phyloP scores from a whole-genome alignment of 2,113 vertebrate species.

The Entelurus aequoreus region DNA sequence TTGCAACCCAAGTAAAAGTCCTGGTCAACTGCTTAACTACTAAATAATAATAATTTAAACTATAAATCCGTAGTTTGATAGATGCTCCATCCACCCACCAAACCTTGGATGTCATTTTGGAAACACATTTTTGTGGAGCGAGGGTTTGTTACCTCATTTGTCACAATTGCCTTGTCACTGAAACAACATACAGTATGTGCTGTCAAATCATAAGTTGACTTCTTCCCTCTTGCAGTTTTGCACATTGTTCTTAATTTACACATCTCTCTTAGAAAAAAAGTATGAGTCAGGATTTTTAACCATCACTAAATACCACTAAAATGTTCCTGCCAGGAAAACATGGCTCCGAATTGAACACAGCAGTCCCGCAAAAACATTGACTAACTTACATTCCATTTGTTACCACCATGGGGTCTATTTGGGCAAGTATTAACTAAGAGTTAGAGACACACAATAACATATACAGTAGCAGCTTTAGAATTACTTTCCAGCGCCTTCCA shows the following conservation, averaged over 20 bases:
- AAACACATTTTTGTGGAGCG: too few relatives aligned
- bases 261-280: constrained; percentile 70
- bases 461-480: constrained; percentile 10
- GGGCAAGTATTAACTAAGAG: constrained; percentile 9
- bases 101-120: not conserved
- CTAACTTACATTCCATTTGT: constrained; percentile 49
- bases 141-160: too few relatives aligned
- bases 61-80: too few relatives aligned
- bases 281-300: constrained; percentile 67
- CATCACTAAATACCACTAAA: constrained; percentile 60
- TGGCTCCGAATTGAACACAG: constrained; percentile 39
- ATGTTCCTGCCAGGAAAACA: constrained; percentile 40
- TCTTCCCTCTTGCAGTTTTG: constrained; percentile 58
- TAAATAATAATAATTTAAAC: too few relatives aligned
- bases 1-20: too few relatives aligned
- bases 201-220: constrained; percentile 57
- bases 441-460: constrained; percentile 14
- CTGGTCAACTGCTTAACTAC: too few relatives aligned
- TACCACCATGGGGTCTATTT: constrained; percentile 36
- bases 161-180: too few relatives aligned
- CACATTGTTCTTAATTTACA: constrained; percentile 28
- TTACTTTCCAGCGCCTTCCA: not conserved
- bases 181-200: constrained; percentile 47
- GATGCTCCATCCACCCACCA: not conserved
- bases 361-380: constrained; percentile 51